A percentile compares a stretch with the other conserved stretches of the same genome.
Conservation (phyloP, 1,140 invertebrate species). For the Heliconius hermathena region DNA sequence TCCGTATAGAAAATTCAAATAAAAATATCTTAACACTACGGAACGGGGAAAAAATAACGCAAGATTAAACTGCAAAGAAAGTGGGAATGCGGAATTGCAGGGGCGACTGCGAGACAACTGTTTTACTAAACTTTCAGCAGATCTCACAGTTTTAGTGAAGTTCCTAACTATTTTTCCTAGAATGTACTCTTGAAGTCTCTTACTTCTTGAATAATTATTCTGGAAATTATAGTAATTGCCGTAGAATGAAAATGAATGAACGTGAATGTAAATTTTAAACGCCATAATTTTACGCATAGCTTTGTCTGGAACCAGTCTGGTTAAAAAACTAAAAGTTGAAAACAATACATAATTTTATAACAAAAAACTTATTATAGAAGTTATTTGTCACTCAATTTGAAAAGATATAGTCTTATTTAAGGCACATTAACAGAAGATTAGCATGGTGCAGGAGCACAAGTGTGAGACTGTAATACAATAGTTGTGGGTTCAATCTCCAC, state of each 20-base stretch:
- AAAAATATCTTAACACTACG: slow-evolving; percentile 18
- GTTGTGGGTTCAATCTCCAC: no score
- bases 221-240: background rate
- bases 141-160: slow-evolving; percentile 22
- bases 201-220: slow-evolving; percentile 21
- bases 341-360: background rate
- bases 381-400: no score
- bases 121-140: slow-evolving; percentile 23
- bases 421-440: no score
- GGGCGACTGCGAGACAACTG: slow-evolving; percentile 26
- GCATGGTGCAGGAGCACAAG: no score
- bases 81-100: slow-evolving; percentile 20
- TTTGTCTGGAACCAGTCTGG: background rate
- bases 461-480: no score
- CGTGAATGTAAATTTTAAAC: background rate
- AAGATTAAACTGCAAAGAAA: slow-evolving; percentile 25
- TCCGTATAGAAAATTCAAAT: slow-evolving; percentile 2
- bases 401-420: no score
- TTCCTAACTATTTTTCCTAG: slow-evolving; percentile 21
- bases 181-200: slow-evolving; percentile 1
- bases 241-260: background rate
- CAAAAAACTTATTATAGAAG: no score
- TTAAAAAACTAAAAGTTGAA: background rate
- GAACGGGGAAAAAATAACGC: slow-evolving; percentile 20
- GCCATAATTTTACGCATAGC: background rate